phyloP scores from a whole-genome alignment of 1,140 invertebrate species.

The Cotesia chilonis region DNA sequence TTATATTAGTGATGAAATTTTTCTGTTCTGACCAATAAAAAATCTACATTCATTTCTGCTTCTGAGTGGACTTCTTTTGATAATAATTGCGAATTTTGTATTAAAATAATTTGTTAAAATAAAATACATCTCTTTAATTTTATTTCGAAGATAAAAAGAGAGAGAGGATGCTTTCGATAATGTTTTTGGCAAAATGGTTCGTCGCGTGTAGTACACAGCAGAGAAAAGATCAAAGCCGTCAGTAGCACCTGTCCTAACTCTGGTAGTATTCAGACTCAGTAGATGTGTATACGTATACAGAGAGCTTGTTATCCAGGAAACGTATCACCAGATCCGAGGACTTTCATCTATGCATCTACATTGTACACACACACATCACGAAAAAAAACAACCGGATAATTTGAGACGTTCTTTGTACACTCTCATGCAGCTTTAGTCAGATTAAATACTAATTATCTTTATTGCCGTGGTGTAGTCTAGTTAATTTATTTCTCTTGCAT shows the following conservation, averaged over 20 bases:
- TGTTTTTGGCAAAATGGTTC: conserved; percentile 29
- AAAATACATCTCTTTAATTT: no score
- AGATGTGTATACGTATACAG: no score
- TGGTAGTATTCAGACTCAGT: conserved; percentile 36
- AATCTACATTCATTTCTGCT: no score
- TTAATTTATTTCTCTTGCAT: no score
- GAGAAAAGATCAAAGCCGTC: conserved; percentile 67
- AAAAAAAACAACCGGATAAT: conserved; percentile 33
- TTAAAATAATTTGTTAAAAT: no score
- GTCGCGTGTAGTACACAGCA: conserved; percentile 51
- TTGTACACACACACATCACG: conserved; percentile 5
- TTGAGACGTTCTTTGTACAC: conserved; percentile 35
- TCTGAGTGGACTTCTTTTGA: no score
- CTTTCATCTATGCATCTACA: conserved; percentile 9
- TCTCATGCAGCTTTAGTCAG: conserved; percentile 24
- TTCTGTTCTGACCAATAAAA: no score
- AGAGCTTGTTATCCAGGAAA: conserved; percentile 58
- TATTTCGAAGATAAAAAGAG: no score
- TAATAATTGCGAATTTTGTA: no score
- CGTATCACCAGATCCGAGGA: conserved; percentile 42
- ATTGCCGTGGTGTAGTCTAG: conserved; percentile 44
- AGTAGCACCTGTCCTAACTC: conserved; percentile 65
- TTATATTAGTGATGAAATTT: no score
- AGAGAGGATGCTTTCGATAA: no score
- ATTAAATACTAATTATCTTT: conserved; percentile 62